These are phyloP conservation scores for Trissonchulus latispiculum DNA, from an alignment of 2,888 invertebrate genomes.

Conservation along the genomic window DNA sequence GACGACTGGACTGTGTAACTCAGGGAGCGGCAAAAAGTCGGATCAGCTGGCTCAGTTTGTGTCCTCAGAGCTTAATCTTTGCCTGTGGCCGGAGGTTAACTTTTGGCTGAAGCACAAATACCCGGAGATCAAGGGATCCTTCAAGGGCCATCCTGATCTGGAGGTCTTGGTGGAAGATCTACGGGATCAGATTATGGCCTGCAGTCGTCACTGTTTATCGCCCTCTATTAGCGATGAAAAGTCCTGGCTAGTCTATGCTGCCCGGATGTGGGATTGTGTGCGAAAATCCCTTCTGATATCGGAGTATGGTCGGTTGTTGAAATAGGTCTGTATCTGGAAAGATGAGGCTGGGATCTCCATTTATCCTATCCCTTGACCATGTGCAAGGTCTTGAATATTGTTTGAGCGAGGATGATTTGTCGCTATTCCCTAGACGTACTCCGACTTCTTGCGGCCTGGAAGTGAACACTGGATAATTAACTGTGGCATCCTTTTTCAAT, in stretches of 20 bases:
- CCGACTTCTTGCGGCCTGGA: no score
- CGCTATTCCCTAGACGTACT: no score
- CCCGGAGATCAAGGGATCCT: background rate
- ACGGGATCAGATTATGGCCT: background rate
- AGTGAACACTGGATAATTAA: no score
- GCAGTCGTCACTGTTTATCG: background rate
- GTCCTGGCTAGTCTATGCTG: slow-evolving; percentile 17
- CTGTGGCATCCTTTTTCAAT: no score
- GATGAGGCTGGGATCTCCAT: no score
- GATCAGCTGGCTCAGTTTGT: background rate
- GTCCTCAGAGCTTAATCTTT: slow-evolving; percentile 4
- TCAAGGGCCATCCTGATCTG: slow-evolving; percentile 12
- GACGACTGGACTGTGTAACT: background rate
- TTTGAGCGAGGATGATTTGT: no score
- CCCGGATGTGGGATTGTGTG: slow-evolving; percentile 64
- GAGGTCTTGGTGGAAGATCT: slow-evolving; percentile 10
- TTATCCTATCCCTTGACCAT: no score
- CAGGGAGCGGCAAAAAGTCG: background rate
- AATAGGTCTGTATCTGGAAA: no score
- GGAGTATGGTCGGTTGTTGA: slow-evolving; percentile 69
- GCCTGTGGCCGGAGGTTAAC: slow-evolving; percentile 8
- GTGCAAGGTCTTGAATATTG: no score
- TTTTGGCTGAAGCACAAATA: slow-evolving; percentile 17
- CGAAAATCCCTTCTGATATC: slow-evolving; percentile 71
- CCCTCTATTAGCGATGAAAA: slow-evolving; percentile 8